These are phyloP conservation scores for Mystacides longicornis DNA, from an alignment of 2,888 invertebrate genomes.

Conservation along the genomic window DNA sequence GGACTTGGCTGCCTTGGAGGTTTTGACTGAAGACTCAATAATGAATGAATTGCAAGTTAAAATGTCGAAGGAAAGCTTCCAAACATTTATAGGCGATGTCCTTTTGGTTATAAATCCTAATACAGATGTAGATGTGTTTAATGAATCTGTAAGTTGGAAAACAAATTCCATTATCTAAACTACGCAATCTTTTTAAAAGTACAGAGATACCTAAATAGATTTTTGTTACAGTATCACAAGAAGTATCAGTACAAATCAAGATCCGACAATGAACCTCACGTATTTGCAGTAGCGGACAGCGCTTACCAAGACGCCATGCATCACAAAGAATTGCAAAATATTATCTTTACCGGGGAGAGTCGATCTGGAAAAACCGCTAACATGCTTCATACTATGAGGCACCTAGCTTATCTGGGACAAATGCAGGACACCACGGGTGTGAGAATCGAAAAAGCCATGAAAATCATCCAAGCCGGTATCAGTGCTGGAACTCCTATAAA, in stretches of 20 bases:
- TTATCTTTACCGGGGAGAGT: constrained; percentile 84
- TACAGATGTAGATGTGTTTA: constrained; percentile 63
- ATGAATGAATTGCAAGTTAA: constrained; percentile 63
- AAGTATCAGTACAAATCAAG: constrained; percentile 79
- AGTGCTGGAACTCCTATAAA: constrained; percentile 83
- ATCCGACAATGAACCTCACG: constrained; percentile 85
- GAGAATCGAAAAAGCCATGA: constrained; percentile 59
- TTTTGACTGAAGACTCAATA: constrained; percentile 64
- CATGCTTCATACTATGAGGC: constrained; percentile 69
- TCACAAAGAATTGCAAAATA: constrained; percentile 77
- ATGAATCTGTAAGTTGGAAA: constrained; percentile 57
- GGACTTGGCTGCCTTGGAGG: constrained; percentile 73
- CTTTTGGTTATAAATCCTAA: constrained; percentile 75
- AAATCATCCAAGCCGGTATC: constrained; percentile 68
- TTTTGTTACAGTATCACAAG: constrained; percentile 58
- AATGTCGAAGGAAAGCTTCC: constrained; percentile 58
- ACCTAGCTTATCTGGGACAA: constrained; percentile 74
- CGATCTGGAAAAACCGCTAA: constrained; percentile 88
- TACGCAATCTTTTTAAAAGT: background rate
- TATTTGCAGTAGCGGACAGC: constrained; percentile 82
- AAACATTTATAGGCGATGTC: constrained; percentile 76
- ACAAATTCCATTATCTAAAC: background rate
- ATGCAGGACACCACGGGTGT: constrained; percentile 59
- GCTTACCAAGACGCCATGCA: constrained; percentile 88
- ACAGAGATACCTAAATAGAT: background rate